Evolutionary conservation across 2,797 vertebrate species (phyloP), one percentile per base, ranked within the genome.

Genomic region (Xiphorhynchus erythropygius): DNA sequence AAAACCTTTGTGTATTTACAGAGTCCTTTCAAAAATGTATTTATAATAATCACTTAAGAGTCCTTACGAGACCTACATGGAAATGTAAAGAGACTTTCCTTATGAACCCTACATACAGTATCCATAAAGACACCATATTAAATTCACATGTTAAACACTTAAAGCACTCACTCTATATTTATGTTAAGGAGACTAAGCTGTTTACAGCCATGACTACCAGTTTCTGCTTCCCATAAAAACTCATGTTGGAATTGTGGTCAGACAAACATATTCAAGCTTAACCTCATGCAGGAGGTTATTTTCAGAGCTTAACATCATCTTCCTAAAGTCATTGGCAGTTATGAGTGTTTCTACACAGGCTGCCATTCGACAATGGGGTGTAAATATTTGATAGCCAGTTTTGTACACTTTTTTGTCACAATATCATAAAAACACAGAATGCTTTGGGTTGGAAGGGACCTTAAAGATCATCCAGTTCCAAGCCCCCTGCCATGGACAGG

Each of bases 141-240:
- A 63, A 37, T 53, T 73, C 47, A 57, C 21, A 77, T 28, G 44
- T 77, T 65, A 67, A 84, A 76, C 41, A 79, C 27, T 70, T 59
- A 70, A 78, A 89, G 60, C 64, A 28, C 32, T 28, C 13, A 49
- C 77, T 60, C 82, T 74, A 5, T 80, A 85, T 80, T 93, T 84
- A 55, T 25, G 44, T 52, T 67, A 83, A 76, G 60, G 62, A 88
- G 35, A 63, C 25, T 3, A 52, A 85, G 84, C 49, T 94, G 89
- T 96, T 96, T 87, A 89, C 84, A 92, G 81, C 46, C 89, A 68
- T 27, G 53, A 82, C 75, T 56, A 89, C 84, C 71, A 87, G 75
- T n/a, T 41, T 89, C 56, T 67, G 53, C 68, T 64, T 91, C 91
- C 79, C 76, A 68, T 76, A 91, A 89, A 90, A 92, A 74, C 44